Percentiles rank a stretch among this genome's conserved stretches.
Evolutionary conservation across 2,888 invertebrate genomes (phyloP).

Genomic region (Kryphioiulus occultus): DNA sequence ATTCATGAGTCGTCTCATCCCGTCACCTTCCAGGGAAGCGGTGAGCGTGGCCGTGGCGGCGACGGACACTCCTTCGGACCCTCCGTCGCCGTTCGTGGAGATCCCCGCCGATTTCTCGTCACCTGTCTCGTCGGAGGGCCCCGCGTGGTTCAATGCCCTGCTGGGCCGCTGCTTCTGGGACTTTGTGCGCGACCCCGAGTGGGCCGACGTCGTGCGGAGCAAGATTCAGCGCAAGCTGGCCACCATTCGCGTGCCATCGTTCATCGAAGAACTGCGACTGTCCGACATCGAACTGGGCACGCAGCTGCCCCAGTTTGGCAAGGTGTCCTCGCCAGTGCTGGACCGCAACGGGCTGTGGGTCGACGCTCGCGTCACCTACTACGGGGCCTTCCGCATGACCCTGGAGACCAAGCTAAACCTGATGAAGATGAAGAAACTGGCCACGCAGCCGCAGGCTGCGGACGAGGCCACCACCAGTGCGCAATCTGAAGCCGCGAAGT

Average conservation of each 20-base stretch:
- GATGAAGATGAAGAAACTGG: conserved; percentile 69
- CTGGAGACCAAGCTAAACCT: conserved; percentile 88
- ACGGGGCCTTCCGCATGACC: conserved; percentile 78
- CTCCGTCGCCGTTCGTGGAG: conserved; percentile 48
- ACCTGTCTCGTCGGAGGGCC: conserved; percentile 60
- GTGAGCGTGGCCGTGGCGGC: too few relatives aligned
- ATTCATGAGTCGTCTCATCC: conserved; percentile 48
- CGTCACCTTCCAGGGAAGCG: conserved; percentile 12
- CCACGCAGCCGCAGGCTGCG: conserved; percentile 56
- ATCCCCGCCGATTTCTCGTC: conserved; percentile 54
- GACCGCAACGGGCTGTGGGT: conserved; percentile 89
- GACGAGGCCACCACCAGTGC: background rate
- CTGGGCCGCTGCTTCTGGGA: conserved; percentile 82
- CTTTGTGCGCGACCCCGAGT: conserved; percentile 75
- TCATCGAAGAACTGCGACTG: conserved; percentile 83
- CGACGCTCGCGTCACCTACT: conserved; percentile 81
- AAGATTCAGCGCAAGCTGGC: conserved; percentile 85
- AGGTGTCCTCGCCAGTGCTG: conserved; percentile 71
- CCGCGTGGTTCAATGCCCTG: conserved; percentile 80
- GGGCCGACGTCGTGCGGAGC: conserved; percentile 74
- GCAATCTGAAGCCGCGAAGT: background rate
- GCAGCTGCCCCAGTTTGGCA: conserved; percentile 72
- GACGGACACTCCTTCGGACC: background rate
- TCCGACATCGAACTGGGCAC: conserved; percentile 77
- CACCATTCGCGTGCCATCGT: conserved; percentile 85